Base-by-base conservation (phyloP, 92 coral and sea anemone species). In the Phenganax subtilis region DNA sequence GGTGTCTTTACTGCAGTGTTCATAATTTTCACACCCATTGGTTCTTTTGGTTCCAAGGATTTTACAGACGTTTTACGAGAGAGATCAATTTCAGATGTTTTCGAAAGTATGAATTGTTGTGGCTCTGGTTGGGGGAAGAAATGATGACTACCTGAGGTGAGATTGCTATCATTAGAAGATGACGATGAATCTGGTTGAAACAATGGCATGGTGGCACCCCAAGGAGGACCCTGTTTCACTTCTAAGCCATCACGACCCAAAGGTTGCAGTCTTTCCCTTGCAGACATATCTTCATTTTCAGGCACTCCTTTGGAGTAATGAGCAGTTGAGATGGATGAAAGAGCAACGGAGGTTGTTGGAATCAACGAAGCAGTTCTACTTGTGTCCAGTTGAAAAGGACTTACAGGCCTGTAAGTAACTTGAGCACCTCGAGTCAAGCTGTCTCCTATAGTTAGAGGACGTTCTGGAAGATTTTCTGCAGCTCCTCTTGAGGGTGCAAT, bases 191-290 rank as follows among this genome's bases (percentile, higher is more conserved):
- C 8, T 47, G 83, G 83, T 79, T 79, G 74, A 51, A 79, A 79
- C 10, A 79, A 30, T 7, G 83, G 83, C 29, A 79, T n/a, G 11
- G 61, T 79, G 7, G 63, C 27, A 28, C 83, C 83, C 83, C 83
- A 79, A 4, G 83, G 83, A 63, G 98, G 92, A n/a, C 87, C 73
- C 25, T 80, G 72, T 76, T 77, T 87, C n/a, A 87, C 80, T 62
- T 96, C 99, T 15, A 94, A 85, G 2, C 98, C 98, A 76, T 93
- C 98, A 51, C 98, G 85, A 30, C 99, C 99, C 75, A 92, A 97
- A 10, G 99, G 99, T 51, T 96, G 99, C 25, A 93, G 91, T 61
- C 99, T 83, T 85, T 96, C 97, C 55, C 91, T 90, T 55, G 99
- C 89, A 11, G 97, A 80, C 84, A 86, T 62, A n/a, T 79, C 83